Evolutionary conservation across 2,113 vertebrate genomes (phyloP), one percentile per base, ranked within the genome.

Genomic region (Pygoscelis antarcticus): DNA sequence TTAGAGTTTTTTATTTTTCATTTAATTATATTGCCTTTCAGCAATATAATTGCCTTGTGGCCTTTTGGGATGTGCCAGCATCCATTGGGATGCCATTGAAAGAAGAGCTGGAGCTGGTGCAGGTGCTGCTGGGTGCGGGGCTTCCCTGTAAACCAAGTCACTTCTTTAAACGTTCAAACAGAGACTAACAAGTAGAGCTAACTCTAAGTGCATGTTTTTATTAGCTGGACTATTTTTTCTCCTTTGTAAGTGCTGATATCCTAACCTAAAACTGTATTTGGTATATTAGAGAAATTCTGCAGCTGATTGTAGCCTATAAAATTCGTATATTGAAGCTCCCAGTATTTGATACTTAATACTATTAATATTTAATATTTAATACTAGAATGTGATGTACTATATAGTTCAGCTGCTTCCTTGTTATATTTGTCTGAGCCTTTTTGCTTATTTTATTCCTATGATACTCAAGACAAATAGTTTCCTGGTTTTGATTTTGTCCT

Each of bases 371-470:
- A 42, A 42, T 42, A 42, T 15, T 42, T 42, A 42, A 42, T 42
- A 42, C 27, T 47, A 61, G 87, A 75, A 65, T 0, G 5, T 61
- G 57, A 9, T n/a, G 9, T 78, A 17, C 55, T 89, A 0, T 55
- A n/a, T 64, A 88, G 69, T 87, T 96, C 94, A 89, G 47, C 77
- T 95, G 44, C 81, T 87, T 93, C 74, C 57, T 76, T 64, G 38
- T 87, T 79, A 17, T 34, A 19, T 94, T 92, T 95, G 92, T 76
- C 65, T 65, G 83, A 72, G 74, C 16, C 47, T 76, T 91, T 79
- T 82, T 92, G 30, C 36, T 82, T 79, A 22, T 72, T 95, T 95
- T 91, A 46, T 70, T 95, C 85, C 74, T 79, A 49, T 79, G 81
- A 57, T 90, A 44, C 65, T 85, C 13, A 26, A 32, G 74, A 65